Evolutionary conservation across 2,797 vertebrate genomes (phyloP).

Genomic region (Acanthiza pusilla): DNA sequence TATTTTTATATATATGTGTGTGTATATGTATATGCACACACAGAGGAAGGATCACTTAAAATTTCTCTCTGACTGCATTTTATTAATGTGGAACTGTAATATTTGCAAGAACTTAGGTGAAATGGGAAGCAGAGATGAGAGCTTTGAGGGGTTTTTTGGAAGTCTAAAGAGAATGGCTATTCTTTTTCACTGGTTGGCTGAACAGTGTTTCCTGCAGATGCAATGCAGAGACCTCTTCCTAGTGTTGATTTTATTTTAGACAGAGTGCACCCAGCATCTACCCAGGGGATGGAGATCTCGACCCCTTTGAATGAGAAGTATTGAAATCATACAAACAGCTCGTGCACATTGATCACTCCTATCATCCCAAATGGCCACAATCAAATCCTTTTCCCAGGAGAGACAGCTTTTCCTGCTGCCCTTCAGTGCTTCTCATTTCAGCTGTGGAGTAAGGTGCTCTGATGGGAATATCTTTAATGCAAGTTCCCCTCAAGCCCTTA

Average conservation of each 20-base stretch:
- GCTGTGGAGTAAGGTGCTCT: neutral
- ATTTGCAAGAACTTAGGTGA: neutral
- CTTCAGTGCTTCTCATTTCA: neutral
- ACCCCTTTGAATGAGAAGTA: neutral
- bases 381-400: neutral
- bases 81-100: neutral
- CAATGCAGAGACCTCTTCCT: neutral
- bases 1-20: fast-evolving
- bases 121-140: neutral
- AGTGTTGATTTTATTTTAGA: neutral
- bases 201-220: neutral
- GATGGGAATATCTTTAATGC: neutral
- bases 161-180: neutral
- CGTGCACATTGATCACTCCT: neutral
- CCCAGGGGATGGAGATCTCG: neutral
- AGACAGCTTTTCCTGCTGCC: neutral
- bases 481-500: neutral
- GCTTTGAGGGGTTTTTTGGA: neutral
- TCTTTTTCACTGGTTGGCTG: neutral
- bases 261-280: neutral
- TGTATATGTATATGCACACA: fast-evolving
- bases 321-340: neutral
- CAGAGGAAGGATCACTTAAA: neutral
- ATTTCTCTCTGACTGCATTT: neutral
- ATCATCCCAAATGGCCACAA: neutral